phyloP scores from a whole-genome alignment of 2,113 vertebrate genomes.

The Uria aalge region DNA sequence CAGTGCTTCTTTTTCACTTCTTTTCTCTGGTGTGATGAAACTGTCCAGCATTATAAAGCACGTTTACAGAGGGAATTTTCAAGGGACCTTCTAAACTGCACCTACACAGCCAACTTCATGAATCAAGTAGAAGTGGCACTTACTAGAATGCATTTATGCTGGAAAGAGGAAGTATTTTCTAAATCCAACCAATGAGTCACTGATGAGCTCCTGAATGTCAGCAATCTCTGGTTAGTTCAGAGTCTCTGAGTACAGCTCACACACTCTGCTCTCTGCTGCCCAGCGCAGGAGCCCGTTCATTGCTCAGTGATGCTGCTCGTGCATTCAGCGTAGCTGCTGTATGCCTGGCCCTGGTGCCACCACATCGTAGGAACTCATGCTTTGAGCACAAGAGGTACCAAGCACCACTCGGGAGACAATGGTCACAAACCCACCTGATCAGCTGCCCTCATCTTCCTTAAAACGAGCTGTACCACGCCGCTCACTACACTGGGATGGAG shows the following conservation, averaged over 20 bases:
- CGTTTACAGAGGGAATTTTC: background rate
- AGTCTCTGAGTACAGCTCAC: background rate
- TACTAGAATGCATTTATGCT: background rate
- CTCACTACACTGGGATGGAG: background rate
- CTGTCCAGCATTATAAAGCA: background rate
- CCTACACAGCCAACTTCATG: background rate
- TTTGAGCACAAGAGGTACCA: background rate
- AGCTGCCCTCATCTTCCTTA: background rate
- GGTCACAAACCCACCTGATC: background rate
- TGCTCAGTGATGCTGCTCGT: accelerated
- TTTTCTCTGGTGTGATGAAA: background rate
- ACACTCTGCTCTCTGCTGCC: background rate
- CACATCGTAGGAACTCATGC: background rate
- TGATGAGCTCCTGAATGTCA: background rate
- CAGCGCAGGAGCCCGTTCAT: background rate
- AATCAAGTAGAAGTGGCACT: background rate
- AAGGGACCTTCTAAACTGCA: background rate
- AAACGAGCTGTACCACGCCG: background rate
- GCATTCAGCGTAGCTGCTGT: background rate
- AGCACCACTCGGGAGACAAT: background rate
- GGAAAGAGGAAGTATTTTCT: background rate
- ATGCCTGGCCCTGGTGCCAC: background rate
- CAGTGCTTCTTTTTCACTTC: background rate
- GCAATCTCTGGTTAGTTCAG: background rate
- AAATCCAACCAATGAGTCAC: background rate